A percentile compares a stretch with the other conserved stretches of the same genome.
phyloP scores from a whole-genome alignment of 2,113 vertebrate species.

The Anseranas semipalmata region DNA sequence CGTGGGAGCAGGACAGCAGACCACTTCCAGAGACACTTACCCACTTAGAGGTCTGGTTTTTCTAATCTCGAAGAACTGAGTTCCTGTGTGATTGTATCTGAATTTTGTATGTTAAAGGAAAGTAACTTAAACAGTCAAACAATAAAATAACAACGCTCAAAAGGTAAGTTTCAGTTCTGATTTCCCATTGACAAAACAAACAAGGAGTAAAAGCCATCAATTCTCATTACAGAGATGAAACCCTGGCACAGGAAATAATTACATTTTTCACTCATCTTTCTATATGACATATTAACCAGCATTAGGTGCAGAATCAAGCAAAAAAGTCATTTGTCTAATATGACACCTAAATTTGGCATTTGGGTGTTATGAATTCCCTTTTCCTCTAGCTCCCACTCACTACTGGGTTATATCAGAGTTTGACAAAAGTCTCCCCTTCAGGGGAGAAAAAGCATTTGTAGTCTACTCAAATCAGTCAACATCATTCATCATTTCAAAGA shows the following conservation, averaged over 20 bases:
- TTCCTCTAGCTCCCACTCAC: background rate
- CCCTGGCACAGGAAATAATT: background rate
- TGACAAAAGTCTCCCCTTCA: background rate
- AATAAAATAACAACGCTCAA: background rate
- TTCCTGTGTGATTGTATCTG: slow-evolving; percentile 99
- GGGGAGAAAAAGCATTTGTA: background rate
- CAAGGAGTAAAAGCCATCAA: background rate
- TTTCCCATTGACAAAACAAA: background rate
- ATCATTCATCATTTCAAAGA: background rate
- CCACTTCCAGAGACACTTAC: slow-evolving; percentile 76
- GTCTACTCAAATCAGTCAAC: background rate
- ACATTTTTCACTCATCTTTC: background rate
- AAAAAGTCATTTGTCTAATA: background rate
- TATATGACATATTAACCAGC: background rate
- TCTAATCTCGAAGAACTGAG: slow-evolving; percentile 97
- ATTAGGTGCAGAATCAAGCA: background rate
- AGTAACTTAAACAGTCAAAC: background rate
- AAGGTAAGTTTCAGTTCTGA: background rate
- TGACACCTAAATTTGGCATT: background rate
- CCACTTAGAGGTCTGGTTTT: slow-evolving; percentile 94
- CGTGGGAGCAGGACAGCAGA: background rate
- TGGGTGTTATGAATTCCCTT: background rate
- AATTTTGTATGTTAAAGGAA: slow-evolving; percentile 73
- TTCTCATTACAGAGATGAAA: background rate
- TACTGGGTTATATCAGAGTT: background rate